A percentile compares a stretch with the other conserved stretches of the same genome.
phyloP scores from a whole-genome alignment of 2,888 invertebrate species.

The Zonitis immaculata region DNA sequence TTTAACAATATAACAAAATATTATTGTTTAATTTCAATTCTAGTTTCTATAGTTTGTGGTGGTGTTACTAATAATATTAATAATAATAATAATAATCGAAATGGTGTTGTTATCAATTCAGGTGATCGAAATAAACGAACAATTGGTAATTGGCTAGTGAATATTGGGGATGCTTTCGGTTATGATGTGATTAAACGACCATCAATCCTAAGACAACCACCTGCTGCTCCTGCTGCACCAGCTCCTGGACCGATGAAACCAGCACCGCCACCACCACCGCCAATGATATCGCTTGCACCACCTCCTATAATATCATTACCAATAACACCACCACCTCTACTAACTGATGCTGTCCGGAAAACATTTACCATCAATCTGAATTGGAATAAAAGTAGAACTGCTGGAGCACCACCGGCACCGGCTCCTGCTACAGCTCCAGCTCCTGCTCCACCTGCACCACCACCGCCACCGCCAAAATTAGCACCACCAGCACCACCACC shows the following conservation, averaged over 20 bases:
- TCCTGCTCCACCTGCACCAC: constrained; percentile 22
- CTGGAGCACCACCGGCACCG: constrained; percentile 23
- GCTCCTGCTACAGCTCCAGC: constrained; percentile 25
- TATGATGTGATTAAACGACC: constrained; percentile 44
- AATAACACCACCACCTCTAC: constrained; percentile 29
- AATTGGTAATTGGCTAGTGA: constrained; percentile 41
- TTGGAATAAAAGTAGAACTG: constrained; percentile 40
- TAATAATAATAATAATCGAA: constrained; percentile 21
- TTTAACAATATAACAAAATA: constrained; percentile 26
- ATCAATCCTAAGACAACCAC: constrained; percentile 14
- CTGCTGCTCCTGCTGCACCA: constrained; percentile 21
- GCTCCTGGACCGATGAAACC: constrained; percentile 23
- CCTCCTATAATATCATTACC: constrained; percentile 20
- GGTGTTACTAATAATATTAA: constrained; percentile 4
- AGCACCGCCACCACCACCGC: constrained; percentile 19
- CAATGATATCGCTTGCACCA: constrained; percentile 23
- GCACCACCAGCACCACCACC: constrained; percentile 15
- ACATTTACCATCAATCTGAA: constrained; percentile 45
- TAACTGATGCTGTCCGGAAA: constrained; percentile 43
- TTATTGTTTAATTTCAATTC: constrained; percentile 21
- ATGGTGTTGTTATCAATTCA: too few relatives aligned
- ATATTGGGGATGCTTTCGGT: constrained; percentile 46
- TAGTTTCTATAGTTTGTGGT: constrained; percentile 12
- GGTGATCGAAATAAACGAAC: constrained; percentile 40
- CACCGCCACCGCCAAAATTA: constrained; percentile 16